A percentile compares a stretch with the other conserved stretches of the same genome.
phyloP scores from a whole-genome alignment of 2,888 invertebrate species.

The Leucoma salicis region DNA sequence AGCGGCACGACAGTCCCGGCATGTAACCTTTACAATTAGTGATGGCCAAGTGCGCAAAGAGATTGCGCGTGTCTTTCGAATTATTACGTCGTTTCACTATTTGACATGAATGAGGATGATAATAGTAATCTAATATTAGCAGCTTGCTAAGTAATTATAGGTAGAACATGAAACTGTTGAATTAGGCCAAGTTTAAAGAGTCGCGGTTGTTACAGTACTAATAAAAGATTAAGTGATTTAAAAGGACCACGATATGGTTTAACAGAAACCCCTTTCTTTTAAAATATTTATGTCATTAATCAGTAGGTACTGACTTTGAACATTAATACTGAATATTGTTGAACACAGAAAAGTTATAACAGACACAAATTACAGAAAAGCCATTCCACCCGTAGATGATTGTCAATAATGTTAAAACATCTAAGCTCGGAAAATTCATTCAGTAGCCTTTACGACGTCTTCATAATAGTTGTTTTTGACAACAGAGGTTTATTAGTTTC shows the following conservation, averaged over 20 bases:
- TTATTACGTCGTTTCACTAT: neutral
- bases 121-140: no score
- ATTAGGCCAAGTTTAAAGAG: neutral
- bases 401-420: conserved; percentile 9
- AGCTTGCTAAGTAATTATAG: no score
- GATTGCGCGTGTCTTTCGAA: conserved; percentile 15
- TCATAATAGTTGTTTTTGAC: conserved; percentile 17
- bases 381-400: conserved; percentile 18
- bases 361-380: conserved; percentile 19
- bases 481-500: conserved; percentile 19
- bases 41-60: conserved; percentile 13
- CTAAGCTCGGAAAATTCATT: conserved; percentile 4
- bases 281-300: conserved; percentile 3
- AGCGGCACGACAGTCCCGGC: conserved; percentile 8
- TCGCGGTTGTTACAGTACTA: conserved; percentile 16
- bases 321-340: conserved; percentile 27
- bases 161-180: no score
- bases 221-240: conserved; percentile 21
- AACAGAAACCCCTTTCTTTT: no score
- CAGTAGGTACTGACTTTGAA: conserved; percentile 14
- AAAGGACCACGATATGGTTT: conserved; percentile 5
- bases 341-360: conserved; percentile 27
- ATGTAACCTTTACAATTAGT: conserved; percentile 10
- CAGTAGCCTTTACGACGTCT: neutral
- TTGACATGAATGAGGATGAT: no score